Base-by-base conservation (phyloP, 2,113 vertebrate species). In the Etia nguti region DNA sequence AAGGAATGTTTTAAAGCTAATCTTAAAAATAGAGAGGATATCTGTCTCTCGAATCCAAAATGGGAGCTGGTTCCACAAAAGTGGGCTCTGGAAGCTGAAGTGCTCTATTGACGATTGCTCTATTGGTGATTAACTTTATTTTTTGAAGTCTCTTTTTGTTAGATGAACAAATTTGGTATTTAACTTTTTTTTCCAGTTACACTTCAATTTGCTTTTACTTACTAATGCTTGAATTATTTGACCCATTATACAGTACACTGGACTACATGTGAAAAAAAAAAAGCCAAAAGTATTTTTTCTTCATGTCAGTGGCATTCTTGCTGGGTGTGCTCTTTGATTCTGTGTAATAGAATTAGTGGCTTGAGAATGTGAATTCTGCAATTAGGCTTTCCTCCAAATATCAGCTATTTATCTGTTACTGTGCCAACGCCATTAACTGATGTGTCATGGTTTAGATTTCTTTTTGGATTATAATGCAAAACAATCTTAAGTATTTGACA, bases 351-450 rank as follows among this genome's bases (percentile, higher is more conserved):
- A 75, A 5, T 50, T 75, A 48, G 43, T 50, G 24, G 10, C 70
- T 75, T 29, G 41, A 75, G 41, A 48, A 75, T 26, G 15, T 75
- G 1, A 75, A 75, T 73, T 73, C 68, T 48, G n/a, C n/a, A 75
- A 48, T 50, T 50, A 50, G 24, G 43, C 43, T 48, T 75, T 29
- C 24, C 43, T 75, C 46, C 43, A 75, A 75, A 75, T 75, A 75
- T 50, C 70, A 75, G 50, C 70, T 75, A 50, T 75, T 50, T 75
- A 50, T 75, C 43, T 29, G 24, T 73, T 13, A 79, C 29, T 38
- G 38, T 57, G 88, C 88, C 56, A 84, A 2, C 29, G 11, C 79
- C 65, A 90, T 90, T 85, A 90, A 79, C 29, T 59, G 34, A 73
- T 80, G 29, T 84, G 81, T 73, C 81, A 83, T 31, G 81, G 56